These are phyloP conservation scores for Mesoclemmys tuberculata DNA, from an alignment of 2,113 vertebrate species.

Conservation along the genomic window DNA sequence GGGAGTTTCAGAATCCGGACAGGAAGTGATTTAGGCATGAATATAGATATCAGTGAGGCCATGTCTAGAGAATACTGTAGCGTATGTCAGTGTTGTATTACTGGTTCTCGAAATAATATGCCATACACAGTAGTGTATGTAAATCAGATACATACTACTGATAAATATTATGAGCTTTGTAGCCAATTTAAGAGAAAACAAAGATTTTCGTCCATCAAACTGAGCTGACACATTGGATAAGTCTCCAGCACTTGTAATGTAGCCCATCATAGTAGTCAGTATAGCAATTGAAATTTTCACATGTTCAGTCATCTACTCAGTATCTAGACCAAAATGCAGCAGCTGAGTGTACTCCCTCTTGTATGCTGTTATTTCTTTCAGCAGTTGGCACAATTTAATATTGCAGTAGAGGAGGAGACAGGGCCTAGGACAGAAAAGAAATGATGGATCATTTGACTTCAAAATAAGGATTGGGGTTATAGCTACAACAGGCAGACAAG, in stretches of 20 bases:
- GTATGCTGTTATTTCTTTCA: background rate
- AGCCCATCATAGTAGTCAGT: background rate
- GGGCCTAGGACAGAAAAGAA: background rate
- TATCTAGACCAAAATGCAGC: background rate
- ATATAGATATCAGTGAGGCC: background rate
- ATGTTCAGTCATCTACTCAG: background rate
- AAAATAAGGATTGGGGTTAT: background rate
- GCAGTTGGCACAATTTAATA: no score
- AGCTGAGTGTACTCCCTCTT: background rate
- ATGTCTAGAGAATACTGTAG: background rate
- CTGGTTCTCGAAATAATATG: background rate
- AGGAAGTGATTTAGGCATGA: background rate
- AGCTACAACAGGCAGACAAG: background rate
- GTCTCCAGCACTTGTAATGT: background rate
- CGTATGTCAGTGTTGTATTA: fast-evolving
- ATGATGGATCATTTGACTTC: background rate
- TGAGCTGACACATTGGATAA: background rate
- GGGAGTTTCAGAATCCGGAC: background rate
- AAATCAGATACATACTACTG: background rate
- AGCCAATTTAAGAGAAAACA: background rate
- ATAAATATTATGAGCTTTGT: background rate
- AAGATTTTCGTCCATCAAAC: background rate
- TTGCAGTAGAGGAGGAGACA: background rate
- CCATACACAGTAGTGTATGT: background rate
- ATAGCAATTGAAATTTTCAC: background rate